Evolutionary conservation across 2,888 invertebrate species (phyloP).

Genomic region (Trachelus iudaicus): DNA sequence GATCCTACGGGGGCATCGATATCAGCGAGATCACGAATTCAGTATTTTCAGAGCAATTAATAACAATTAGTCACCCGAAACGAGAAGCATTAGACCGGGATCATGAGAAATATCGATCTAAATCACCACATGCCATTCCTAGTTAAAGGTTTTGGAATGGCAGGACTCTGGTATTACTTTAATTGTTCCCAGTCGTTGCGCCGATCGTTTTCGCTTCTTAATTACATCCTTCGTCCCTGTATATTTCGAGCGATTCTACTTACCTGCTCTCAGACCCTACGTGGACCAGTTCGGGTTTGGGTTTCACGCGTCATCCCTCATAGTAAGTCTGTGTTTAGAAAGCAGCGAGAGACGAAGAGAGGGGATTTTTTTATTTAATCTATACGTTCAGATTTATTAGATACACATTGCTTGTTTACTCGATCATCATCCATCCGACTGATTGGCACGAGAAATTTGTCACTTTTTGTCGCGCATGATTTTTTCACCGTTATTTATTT

Average conservation of each 20-base stretch:
- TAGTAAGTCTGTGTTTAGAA: not conserved
- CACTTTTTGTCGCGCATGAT: not conserved
- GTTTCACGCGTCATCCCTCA: not conserved
- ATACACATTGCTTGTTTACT: not conserved
- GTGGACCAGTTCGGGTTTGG: not conserved
- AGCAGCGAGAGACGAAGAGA: not conserved
- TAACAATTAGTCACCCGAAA: slow-evolving; percentile 42
- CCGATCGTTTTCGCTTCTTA: slow-evolving; percentile 40
- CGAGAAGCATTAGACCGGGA: slow-evolving; percentile 15
- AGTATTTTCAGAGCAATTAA: slow-evolving; percentile 30
- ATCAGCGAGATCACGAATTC: not conserved
- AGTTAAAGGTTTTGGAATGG: slow-evolving; percentile 35
- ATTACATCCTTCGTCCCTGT: slow-evolving; percentile 44
- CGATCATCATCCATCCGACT: not conserved
- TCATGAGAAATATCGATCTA: slow-evolving; percentile 37
- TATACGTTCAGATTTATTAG: not conserved
- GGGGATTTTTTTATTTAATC: not conserved
- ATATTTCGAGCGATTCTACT: slow-evolving; percentile 41
- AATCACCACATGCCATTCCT: slow-evolving; percentile 40
- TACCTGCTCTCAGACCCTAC: slow-evolving; percentile 17
- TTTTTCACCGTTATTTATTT: not conserved
- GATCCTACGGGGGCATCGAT: not conserved
- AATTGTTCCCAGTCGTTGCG: slow-evolving; percentile 47
- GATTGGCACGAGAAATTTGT: not conserved
- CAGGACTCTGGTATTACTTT: slow-evolving; percentile 48